Base-by-base conservation (phyloP, 2,888 invertebrate genomes). In the Aelia acuminata region DNA sequence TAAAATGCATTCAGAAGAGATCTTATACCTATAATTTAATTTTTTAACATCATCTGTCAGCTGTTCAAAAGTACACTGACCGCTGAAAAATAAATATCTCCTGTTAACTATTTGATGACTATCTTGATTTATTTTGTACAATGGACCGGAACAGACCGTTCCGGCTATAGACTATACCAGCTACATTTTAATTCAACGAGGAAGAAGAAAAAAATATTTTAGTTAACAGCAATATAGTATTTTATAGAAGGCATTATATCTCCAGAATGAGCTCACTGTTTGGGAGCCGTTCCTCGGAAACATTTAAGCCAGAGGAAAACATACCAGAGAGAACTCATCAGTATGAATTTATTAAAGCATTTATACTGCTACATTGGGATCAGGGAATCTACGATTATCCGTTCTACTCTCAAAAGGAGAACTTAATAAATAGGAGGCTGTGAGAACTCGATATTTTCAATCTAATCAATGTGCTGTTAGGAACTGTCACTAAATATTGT, bases 401-500 rank as follows among this genome's bases (percentile, higher is more conserved):
- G 99, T 99, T 88, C 96, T 97, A 94, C 93, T 99, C 91, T 99
- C 99, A 0, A 99, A 99, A 93, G 99, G 99, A 57, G 99, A 99
- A 93, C 95, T 98, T 90, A 99, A 99, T 92, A 99, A 99, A 94
- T 99, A 99, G 99, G 98, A 99, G 75, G 99, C 99, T 88, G 99
- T 99, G 93, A 99, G 99, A 99, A 92, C 99, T 99, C 90, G 99
- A 99, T 93, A 99, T 99, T 93, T 99, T 99, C 94, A 99, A 99
- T 93, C 99, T 99, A 94, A 99, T 99, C 92, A 99, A 99, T 93
- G 99, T 99, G 99, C 94, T 99, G 90, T 99, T 99, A 92, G 99
- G 99, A 87, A 99, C 99, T 49, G 98, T 99, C 91, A 99, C 99
- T n/a, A 99, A 99, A 93, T 99, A 98, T 93, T 99, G 99, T 93